These are phyloP conservation scores for Cacajao melanocephalus DNA, from an alignment of 2,797 vertebrate species.

Conservation along the genomic window DNA sequence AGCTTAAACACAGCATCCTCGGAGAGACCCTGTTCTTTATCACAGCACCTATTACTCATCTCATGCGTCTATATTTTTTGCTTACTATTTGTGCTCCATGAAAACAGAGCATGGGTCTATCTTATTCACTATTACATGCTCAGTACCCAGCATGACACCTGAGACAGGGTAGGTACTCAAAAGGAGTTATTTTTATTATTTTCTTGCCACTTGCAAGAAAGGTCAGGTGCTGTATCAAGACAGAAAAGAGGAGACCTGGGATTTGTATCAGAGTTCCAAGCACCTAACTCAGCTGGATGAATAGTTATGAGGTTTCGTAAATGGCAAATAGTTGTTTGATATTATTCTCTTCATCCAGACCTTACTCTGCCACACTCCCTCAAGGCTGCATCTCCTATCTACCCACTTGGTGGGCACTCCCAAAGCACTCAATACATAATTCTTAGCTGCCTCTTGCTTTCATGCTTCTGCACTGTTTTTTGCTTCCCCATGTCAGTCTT, in stretches of 20 bases:
- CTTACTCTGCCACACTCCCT: background rate
- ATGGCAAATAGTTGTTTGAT: background rate
- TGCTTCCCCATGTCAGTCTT: background rate
- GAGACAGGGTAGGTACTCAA: background rate
- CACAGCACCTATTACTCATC: background rate
- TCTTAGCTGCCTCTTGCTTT: background rate
- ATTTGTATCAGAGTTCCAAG: background rate
- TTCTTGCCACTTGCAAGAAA: slow-evolving; percentile 14
- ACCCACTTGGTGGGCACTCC: background rate
- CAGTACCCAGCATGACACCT: background rate
- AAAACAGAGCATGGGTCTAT: background rate
- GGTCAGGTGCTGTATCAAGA: background rate
- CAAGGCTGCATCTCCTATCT: background rate
- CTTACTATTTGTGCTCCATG: background rate
- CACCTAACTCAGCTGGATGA: background rate
- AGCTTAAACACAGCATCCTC: background rate
- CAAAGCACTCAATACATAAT: background rate
- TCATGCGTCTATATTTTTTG: background rate
- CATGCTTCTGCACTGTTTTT: background rate
- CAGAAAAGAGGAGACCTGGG: background rate
- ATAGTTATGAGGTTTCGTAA: background rate
- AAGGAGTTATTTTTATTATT: background rate
- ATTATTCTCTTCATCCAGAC: background rate
- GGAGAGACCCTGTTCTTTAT: background rate
- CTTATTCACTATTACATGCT: background rate